Base-by-base conservation (phyloP, 2,888 invertebrate genomes). In the Chrysomela aeneicollis region DNA sequence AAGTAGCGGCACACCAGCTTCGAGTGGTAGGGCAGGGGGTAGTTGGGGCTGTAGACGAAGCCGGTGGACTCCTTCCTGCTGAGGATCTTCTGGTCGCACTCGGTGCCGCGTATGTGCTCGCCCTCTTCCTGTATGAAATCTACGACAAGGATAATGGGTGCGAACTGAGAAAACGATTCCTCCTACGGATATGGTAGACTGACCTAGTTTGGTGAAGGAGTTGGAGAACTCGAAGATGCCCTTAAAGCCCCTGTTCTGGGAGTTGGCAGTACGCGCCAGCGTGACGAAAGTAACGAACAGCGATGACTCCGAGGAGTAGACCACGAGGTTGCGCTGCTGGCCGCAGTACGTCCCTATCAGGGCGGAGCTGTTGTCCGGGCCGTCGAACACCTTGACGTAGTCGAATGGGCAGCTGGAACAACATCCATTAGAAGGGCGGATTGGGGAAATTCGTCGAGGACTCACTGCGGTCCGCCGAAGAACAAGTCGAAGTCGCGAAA, bases 161-260 rank as follows among this genome's bases (percentile, higher is more conserved):
- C n/a, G n/a, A n/a, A n/a, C n/a, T n/a, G n/a, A n/a, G n/a, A n/a
- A n/a, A n/a, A n/a, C n/a, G n/a, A n/a, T n/a, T n/a, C n/a, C n/a
- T n/a, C n/a, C n/a, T n/a, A n/a, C n/a, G n/a, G n/a, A n/a, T n/a
- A n/a, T n/a, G n/a, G n/a, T n/a, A n/a, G n/a, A 59, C 89, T 89
- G 84, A 94, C 97, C 95, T 89, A 98, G 89, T 87, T 97, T 95
- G 85, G 98, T 98, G 87, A 97, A 98, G 86, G 94, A 92, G 85
- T 96, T 94, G 78, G 97, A 97, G 87, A 99, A 98, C 88, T 97
- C 97, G 87, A 95, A 99, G 84, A 96, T 95, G 82, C 97, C 97
- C 86, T 95, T 95, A 87, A 97, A 99, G 82, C 98, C 99, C 83
- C 97, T 91, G 86, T 98, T 97, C 86, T 97, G 97, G 76, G 95